These are phyloP conservation scores for Pimpla rufipes DNA, from an alignment of 2,888 invertebrate genomes.

Conservation along the genomic window DNA sequence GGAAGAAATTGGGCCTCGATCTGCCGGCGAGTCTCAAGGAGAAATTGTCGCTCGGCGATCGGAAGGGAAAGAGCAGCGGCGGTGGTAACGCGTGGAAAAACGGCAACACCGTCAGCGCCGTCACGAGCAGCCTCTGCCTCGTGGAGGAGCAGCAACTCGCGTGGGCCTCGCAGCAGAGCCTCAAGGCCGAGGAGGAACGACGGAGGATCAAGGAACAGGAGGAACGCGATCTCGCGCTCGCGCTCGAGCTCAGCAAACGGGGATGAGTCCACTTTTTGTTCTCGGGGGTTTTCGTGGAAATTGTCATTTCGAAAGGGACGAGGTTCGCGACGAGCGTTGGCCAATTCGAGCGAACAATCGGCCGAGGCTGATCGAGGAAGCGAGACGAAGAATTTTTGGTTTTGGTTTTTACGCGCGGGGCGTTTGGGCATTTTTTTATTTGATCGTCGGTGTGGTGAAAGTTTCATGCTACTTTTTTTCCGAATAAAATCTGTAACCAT, in stretches of 20 bases:
- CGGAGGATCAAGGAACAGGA: conserved; percentile 88
- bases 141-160: conserved; percentile 90
- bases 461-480: too few relatives aligned
- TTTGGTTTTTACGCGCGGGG: too few relatives aligned
- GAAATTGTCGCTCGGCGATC: conserved; percentile 74
- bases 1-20: conserved; percentile 76
- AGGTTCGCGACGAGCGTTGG: not conserved
- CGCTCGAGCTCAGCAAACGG: conserved; percentile 89
- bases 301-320: too few relatives aligned
- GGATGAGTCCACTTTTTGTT: conserved; percentile 79
- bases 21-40: conserved; percentile 80
- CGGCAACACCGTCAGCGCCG: conserved; percentile 39
- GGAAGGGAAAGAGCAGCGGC: conserved; percentile 85
- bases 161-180: conserved; percentile 91
- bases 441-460: too few relatives aligned
- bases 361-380: not conserved
- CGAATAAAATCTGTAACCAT: too few relatives aligned
- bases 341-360: conserved; percentile 1
- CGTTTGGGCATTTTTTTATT: too few relatives aligned
- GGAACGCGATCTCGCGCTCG: conserved; percentile 91
- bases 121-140: conserved; percentile 81
- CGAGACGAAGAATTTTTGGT: too few relatives aligned
- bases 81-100: conserved; percentile 67
- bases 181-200: conserved; percentile 88
- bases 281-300: too few relatives aligned